Evolutionary conservation across 2,888 invertebrate genomes (phyloP).

Genomic region (Dynastes hyllus): DNA sequence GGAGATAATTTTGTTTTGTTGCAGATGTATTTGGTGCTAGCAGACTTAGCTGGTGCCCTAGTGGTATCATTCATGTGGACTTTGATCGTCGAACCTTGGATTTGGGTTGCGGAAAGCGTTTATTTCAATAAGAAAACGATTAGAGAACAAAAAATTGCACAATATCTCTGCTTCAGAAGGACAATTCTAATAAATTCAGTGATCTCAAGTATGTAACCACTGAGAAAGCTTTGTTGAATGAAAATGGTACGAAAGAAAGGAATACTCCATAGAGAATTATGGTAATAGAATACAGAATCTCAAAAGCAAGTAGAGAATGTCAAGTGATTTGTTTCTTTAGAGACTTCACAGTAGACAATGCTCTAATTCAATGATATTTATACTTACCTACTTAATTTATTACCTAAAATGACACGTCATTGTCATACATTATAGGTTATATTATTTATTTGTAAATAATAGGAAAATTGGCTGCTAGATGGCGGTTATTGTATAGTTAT

Average conservation of each 20-base stretch:
- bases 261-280: background rate
- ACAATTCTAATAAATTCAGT: conserved; percentile 1
- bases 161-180: conserved; percentile 11
- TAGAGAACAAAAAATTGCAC: conserved; percentile 6
- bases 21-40: conserved; percentile 41
- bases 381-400: background rate
- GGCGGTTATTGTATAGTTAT: background rate
- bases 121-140: background rate
- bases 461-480: background rate
- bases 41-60: conserved; percentile 31
- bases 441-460: conserved; percentile 20
- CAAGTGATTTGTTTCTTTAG: background rate
- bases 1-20: background rate
- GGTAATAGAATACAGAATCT: background rate
- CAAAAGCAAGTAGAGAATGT: background rate
- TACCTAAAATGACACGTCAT: too few relatives aligned
- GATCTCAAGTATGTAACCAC: conserved; percentile 7
- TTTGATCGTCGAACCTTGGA: conserved; percentile 43
- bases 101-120: conserved; percentile 6
- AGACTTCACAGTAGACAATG: background rate
- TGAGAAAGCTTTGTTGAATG: background rate
- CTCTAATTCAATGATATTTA: background rate
- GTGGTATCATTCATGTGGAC: conserved; percentile 47
- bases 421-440: background rate
- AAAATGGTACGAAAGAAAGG: conserved; percentile 2